Conservation (phyloP, 2,888 invertebrate genomes). For the Colletes collaris region DNA sequence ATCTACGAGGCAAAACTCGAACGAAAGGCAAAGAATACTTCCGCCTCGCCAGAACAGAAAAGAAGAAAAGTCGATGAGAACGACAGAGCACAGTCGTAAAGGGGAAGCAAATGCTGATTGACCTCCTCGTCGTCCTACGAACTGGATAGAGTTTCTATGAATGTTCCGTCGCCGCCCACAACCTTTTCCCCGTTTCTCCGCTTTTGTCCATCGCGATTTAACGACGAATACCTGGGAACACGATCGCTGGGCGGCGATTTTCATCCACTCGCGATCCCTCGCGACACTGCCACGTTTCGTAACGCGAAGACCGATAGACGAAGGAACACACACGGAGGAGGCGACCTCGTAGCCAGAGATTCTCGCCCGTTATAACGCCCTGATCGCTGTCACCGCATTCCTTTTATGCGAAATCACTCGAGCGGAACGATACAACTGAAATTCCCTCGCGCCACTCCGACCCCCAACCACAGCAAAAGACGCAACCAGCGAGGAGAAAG, state of each 20-base stretch:
- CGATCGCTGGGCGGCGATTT: not conserved
- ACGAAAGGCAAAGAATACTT: too few species aligned
- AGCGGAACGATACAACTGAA: conserved; percentile 64
- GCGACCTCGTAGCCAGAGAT: conserved; percentile 45
- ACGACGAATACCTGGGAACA: conserved; percentile 27
- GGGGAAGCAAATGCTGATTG: conserved; percentile 78
- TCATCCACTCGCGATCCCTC: too few species aligned
- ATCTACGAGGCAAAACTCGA: too few species aligned
- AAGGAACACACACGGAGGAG: conserved; percentile 1
- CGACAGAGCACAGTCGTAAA: conserved; percentile 64
- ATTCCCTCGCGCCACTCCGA: not conserved
- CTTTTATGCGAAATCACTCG: conserved; percentile 80
- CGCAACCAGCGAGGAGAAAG: too few species aligned
- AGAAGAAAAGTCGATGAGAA: conserved; percentile 34
- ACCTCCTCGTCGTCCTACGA: conserved; percentile 75
- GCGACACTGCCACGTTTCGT: too few species aligned
- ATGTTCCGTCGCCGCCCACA: conserved; percentile 80
- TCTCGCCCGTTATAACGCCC: conserved; percentile 76
- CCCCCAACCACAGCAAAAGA: too few species aligned
- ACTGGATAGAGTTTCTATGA: conserved; percentile 82
- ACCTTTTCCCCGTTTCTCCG: conserved; percentile 75
- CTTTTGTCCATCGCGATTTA: conserved; percentile 61
- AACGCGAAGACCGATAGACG: not conserved
- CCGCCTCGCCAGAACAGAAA: too few species aligned
- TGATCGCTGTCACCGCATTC: conserved; percentile 80